A percentile compares a stretch with the other conserved stretches of the same genome.
phyloP scores from a whole-genome alignment of 2,797 vertebrate genomes.

The Delichon dasypus region DNA sequence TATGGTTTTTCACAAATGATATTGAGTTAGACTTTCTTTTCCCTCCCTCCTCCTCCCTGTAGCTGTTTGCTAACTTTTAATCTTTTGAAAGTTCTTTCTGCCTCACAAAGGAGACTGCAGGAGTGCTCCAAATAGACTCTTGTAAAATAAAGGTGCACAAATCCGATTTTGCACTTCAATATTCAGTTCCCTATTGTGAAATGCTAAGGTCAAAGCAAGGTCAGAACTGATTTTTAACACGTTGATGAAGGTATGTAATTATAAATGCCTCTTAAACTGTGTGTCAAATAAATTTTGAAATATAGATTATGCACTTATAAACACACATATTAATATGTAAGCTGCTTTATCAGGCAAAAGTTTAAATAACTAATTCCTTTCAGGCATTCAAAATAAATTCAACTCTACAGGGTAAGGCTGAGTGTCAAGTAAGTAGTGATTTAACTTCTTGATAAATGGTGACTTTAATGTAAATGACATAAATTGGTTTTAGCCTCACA shows the following conservation, averaged over 20 bases:
- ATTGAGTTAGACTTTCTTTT: neutral
- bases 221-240: neutral
- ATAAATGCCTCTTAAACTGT: neutral
- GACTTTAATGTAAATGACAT: neutral
- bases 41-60: fast-evolving
- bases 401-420: neutral
- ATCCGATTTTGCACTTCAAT: neutral
- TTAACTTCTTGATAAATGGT: neutral
- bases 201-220: neutral
- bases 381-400: neutral
- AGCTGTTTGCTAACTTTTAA: neutral
- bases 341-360: neutral
- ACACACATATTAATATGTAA: fast-evolving
- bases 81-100: neutral
- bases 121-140: neutral
- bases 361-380: neutral
- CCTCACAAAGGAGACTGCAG: neutral
- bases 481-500: neutral
- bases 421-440: neutral
- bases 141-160: neutral
- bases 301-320: neutral
- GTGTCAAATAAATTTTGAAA: neutral
- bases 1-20: neutral
- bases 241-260: neutral
- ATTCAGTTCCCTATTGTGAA: neutral